These are phyloP conservation scores for Falco peregrinus DNA, from an alignment of 2,797 vertebrate species.

Conservation along the genomic window DNA sequence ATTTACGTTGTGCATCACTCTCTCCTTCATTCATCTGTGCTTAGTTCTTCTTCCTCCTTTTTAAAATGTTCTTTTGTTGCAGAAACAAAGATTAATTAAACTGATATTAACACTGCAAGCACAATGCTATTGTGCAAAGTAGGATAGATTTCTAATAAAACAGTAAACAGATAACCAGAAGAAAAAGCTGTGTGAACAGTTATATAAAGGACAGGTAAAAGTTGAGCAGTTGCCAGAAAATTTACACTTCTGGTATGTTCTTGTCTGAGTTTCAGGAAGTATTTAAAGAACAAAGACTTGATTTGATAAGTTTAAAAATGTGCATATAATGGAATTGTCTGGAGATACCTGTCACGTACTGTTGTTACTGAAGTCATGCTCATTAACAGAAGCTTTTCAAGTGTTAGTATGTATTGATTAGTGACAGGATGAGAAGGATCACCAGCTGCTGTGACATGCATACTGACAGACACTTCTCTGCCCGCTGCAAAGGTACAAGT, in stretches of 20 bases:
- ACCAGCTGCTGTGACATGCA: not conserved
- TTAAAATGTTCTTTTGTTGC: not conserved
- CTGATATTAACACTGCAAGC: not conserved
- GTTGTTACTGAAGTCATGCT: not conserved
- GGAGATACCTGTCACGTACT: not conserved
- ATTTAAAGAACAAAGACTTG: not conserved
- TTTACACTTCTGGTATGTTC: not conserved
- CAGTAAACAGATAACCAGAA: not conserved
- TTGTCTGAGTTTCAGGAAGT: not conserved
- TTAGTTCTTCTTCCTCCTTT: not conserved
- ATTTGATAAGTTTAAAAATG: not conserved
- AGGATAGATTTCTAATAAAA: not conserved
- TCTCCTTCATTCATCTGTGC: not conserved
- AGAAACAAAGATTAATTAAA: not conserved
- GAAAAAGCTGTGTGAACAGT: not conserved
- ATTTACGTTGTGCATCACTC: not conserved
- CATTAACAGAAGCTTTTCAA: not conserved
- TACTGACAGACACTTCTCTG: not conserved
- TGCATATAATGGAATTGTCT: not conserved
- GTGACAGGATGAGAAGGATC: not conserved
- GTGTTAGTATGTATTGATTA: not conserved
- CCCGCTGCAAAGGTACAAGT: not conserved
- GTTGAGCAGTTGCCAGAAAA: not conserved
- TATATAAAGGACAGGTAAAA: not conserved
- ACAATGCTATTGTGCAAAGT: not conserved